Conservation (phyloP, 2,797 vertebrate species). For the Phyllotis vaccarum region DNA sequence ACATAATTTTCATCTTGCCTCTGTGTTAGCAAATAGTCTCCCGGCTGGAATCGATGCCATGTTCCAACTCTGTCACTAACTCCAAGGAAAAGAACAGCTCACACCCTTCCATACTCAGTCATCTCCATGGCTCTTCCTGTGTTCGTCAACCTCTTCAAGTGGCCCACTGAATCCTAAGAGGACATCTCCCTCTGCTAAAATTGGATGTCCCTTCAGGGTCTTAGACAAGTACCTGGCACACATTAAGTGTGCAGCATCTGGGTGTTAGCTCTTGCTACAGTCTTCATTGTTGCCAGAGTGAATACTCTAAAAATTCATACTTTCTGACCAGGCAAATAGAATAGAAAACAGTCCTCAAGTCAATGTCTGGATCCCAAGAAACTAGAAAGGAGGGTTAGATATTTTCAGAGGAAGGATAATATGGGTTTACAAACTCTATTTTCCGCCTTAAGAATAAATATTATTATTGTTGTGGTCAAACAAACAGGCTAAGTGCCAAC, state of each 20-base stretch:
- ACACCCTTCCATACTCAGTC: background rate
- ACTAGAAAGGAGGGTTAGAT: background rate
- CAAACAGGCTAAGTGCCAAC: background rate
- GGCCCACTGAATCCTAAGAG: background rate
- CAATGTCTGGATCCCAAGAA: background rate
- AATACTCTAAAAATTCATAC: background rate
- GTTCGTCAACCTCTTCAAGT: background rate
- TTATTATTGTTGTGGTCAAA: background rate
- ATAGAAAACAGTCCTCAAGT: background rate
- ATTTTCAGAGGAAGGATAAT: slow-evolving; percentile 24
- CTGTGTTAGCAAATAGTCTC: background rate
- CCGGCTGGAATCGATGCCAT: background rate
- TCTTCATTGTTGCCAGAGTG: background rate
- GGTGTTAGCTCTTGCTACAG: background rate
- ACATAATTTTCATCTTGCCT: background rate
- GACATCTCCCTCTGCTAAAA: background rate
- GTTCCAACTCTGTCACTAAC: background rate
- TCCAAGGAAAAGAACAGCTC: background rate
- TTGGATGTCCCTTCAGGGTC: background rate
- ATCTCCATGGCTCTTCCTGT: background rate
- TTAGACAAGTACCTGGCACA: background rate
- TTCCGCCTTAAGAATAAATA: slow-evolving; percentile 38
- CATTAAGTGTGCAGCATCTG: background rate
- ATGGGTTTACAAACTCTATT: background rate
- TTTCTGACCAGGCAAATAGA: background rate